Conservation (phyloP, 2,888 invertebrate species). For the Crocallis elinguaria region DNA sequence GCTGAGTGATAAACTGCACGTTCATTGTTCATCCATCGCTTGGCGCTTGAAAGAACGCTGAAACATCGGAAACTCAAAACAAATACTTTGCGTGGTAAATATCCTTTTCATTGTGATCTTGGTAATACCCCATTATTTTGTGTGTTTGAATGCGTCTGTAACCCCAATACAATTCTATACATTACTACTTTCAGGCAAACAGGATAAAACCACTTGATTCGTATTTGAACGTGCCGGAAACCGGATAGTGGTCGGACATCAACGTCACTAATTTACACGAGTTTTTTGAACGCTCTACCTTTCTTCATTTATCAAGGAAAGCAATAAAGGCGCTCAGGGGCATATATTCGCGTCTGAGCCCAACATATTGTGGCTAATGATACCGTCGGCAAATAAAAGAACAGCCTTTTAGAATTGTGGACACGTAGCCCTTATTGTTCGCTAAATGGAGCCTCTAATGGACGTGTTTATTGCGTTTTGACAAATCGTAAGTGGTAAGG, state of each 20-base stretch:
- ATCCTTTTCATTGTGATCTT: no score
- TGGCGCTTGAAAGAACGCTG: no score
- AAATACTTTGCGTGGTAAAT: no score
- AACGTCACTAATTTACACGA: slow-evolving; percentile 20
- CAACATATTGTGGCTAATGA: slow-evolving; percentile 65
- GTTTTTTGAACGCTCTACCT: slow-evolving; percentile 46
- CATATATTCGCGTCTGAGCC: slow-evolving; percentile 61
- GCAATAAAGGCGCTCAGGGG: slow-evolving; percentile 64
- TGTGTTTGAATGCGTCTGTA: no score
- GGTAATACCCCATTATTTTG: no score
- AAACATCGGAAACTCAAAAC: no score
- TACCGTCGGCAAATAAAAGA: slow-evolving; percentile 63
- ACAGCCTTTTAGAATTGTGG: slow-evolving; percentile 56
- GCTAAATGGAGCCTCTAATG: slow-evolving; percentile 43
- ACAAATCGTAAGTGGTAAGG: slow-evolving; percentile 43
- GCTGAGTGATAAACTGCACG: no score
- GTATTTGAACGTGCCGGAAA: background rate
- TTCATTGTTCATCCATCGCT: no score
- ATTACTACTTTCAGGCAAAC: no score
- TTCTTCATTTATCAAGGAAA: slow-evolving; percentile 66
- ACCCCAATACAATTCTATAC: no score
- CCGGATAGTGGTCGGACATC: slow-evolving; percentile 1
- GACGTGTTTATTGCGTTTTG: slow-evolving; percentile 52
- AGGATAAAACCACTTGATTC: background rate
- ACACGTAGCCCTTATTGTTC: slow-evolving; percentile 48